Conservation (phyloP, 2,797 vertebrate genomes). For the Sylvilagus floridanus region DNA sequence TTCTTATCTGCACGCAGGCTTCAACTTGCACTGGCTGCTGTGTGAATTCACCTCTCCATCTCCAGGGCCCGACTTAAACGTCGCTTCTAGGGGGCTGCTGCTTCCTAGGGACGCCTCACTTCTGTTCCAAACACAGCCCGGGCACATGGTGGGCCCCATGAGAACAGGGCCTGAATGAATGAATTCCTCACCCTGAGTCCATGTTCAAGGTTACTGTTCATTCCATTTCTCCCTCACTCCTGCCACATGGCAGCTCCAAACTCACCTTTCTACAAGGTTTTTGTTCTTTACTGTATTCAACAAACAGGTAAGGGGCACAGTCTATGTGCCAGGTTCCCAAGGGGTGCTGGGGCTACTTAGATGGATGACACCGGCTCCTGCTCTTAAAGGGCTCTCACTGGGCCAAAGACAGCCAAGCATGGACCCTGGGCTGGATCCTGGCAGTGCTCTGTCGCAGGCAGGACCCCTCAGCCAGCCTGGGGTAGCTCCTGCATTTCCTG, state of each 20-base stretch:
- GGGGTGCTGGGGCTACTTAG: background rate
- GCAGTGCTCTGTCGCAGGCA: background rate
- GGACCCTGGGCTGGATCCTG: background rate
- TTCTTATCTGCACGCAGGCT: conserved; percentile 38
- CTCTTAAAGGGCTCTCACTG: background rate
- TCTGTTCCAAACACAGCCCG: background rate
- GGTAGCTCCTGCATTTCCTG: background rate
- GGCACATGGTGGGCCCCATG: background rate
- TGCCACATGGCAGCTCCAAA: conserved; percentile 23
- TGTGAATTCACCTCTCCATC: background rate
- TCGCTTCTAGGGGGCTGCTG: background rate
- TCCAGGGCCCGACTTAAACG: conserved; percentile 3
- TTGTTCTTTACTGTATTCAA: conserved; percentile 32
- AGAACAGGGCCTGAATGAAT: background rate
- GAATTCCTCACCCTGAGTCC: background rate
- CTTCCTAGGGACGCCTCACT: background rate
- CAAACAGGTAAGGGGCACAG: background rate
- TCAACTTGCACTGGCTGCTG: background rate
- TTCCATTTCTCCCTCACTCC: background rate
- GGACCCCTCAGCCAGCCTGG: background rate
- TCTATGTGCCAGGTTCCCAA: background rate
- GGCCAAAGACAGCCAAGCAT: background rate
- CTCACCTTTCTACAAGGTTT: background rate
- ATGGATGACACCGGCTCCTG: rapidly evolving
- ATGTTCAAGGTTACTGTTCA: background rate